Evolutionary conservation across 92 coral and sea anemone species (phyloP), one percentile per base, ranked within the genome.

Genomic region (Actinostola sp.): DNA sequence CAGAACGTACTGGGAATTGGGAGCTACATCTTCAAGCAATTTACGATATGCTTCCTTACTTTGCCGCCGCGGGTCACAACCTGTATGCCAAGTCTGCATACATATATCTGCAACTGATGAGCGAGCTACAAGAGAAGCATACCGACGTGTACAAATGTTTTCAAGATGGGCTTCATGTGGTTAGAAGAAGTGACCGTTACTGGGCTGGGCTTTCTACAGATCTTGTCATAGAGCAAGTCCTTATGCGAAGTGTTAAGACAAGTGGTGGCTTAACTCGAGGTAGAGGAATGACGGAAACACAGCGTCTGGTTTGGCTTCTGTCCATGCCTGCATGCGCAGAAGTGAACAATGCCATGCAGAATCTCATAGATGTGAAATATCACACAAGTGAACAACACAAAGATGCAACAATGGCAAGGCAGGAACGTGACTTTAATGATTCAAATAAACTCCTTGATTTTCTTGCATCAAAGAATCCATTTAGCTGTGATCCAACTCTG

Each of bases 11-110:
- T n/a, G n/a, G n/a, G n/a, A n/a, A n/a, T n/a, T n/a, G n/a, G n/a
- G n/a, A n/a, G n/a, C n/a, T 75, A 75, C 85, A 80, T 32, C 85
- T 81, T 12, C 69, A 57, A 44, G 65, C 75, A 0, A 30, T 73
- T 16, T 11, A 66, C 26, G 70, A 73, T 17, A 73, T 81, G 86
- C 66, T 73, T 0, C 76, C 86, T 17, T 81, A 81, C 41, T 81
- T 81, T 66, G 86, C 76, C 2, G 70, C 81, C 5, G 55, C 86
- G 0, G 76, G n/a, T n/a, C n/a, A n/a, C n/a, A n/a, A n/a, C n/a
- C n/a, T n/a, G n/a, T n/a, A n/a, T n/a, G n/a, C n/a, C 81, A 50
- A 50, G 27, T 50, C 57, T 50, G 30, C 39, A 0, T 21, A 49
- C 38, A 20, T 67, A 33, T 67, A 67, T 21, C 61, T 67, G n/a